Evolutionary conservation across 2,113 vertebrate species (phyloP).

Genomic region (Leucopternis melanops): DNA sequence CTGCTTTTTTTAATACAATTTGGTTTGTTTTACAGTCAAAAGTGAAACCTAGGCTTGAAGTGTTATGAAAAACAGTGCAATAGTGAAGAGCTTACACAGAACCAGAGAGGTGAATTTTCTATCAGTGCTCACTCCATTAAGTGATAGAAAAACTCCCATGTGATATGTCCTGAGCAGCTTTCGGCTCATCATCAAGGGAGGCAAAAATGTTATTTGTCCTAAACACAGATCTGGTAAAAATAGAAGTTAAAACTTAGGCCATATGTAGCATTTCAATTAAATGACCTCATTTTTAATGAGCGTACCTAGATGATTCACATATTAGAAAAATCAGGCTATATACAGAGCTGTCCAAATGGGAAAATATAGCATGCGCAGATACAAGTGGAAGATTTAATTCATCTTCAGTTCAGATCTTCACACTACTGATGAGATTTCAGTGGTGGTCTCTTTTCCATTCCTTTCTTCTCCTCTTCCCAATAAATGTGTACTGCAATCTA

Average conservation of each 20-base stretch:
- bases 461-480: neutral
- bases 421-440: neutral
- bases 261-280: constrained; percentile 41
- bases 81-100: neutral
- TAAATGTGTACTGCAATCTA: neutral
- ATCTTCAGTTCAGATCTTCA: neutral
- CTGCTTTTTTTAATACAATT: neutral
- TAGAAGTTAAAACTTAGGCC: neutral
- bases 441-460: neutral
- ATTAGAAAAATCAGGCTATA: constrained; percentile 9
- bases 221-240: constrained; percentile 9
- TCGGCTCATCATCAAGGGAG: neutral
- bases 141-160: neutral
- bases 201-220: neutral
- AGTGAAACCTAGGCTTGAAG: neutral
- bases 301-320: constrained; percentile 21
- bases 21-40: neutral
- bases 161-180: neutral
- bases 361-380: neutral
- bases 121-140: neutral
- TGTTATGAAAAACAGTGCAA: neutral
- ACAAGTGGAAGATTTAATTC: neutral
- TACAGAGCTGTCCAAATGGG: neutral
- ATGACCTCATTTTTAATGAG: constrained; percentile 43
- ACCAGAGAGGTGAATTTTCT: fast-evolving